Base-by-base conservation (phyloP, 1,140 invertebrate species). In the Drosophila kepulauana region DNA sequence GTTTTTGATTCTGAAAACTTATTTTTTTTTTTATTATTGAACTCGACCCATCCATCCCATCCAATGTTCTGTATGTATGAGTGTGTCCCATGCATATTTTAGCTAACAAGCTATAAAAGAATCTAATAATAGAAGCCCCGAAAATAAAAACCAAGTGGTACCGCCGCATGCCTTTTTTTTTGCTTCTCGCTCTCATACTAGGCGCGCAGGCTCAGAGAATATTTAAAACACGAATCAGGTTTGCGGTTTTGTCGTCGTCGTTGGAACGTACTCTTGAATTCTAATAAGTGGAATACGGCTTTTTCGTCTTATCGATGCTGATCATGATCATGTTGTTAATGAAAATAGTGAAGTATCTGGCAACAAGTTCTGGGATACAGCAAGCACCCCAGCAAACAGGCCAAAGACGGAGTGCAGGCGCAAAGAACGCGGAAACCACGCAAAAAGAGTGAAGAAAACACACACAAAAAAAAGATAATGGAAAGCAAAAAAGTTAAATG, bases 301-400 rank as follows among this genome's bases (percentile, higher is more conserved):
- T 70, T 73, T 30, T 45, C 43, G 20, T 25, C 65, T 82, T 87
- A 72, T 70, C 75, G 80, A 87, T 84, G 80, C 84, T 56, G 67
- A 80, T 71, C 84, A 87, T 87, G 84, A 87, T 89, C 84, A 56
- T 84, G 69, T 89, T 88, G 77, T 75, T 87, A 84, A 87, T 87
- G 85, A 87, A 88, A 84, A 84, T 73, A 69, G 48, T 66, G 49
- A 79, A 75, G 69, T 69, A 66, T 64, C 63, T 80, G 72, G 46
- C 51, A 67, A 59, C 84, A 76, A 80, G 66, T 52, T 88, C 77
- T 80, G 67, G 30, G 64, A 57, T 25, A 25, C 63, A 73, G 57
- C 64, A 56, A 16, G 33, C 33, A 25, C 25, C 68, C 51, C 59
- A 51, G 25, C 46, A 57, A 46, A 35, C 52, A 10, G 48, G 35